Conservation (phyloP, 2,797 vertebrate genomes). For the Syngnathus rostellatus region DNA sequence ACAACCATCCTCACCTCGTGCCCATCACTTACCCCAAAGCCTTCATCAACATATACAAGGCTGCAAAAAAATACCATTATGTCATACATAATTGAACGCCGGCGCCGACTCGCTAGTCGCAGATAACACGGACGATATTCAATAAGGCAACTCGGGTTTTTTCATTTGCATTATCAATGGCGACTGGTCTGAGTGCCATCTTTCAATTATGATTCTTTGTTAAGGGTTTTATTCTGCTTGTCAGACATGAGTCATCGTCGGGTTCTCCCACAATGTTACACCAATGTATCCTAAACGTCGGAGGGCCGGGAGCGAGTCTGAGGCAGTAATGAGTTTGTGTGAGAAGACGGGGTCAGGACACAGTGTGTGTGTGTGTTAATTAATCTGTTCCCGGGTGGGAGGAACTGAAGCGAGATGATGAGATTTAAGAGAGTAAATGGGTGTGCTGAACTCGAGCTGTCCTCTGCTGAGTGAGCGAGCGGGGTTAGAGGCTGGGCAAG, state of each 20-base stretch:
- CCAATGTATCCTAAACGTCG: slow-evolving; percentile 67
- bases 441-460: slow-evolving; percentile 69
- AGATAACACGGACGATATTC: slow-evolving; percentile 45
- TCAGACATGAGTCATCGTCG: slow-evolving; percentile 66
- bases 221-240: slow-evolving; percentile 67
- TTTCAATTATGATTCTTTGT: slow-evolving; percentile 72
- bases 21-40: slow-evolving; percentile 48
- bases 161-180: slow-evolving; percentile 67
- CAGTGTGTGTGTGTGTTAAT: slow-evolving; percentile 75
- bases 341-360: slow-evolving; percentile 72
- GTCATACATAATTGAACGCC: slow-evolving; percentile 35
- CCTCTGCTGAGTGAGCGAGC: slow-evolving; percentile 66
- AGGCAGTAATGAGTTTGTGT: slow-evolving; percentile 73
- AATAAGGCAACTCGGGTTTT: slow-evolving; percentile 45
- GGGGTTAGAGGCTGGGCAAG: slow-evolving; percentile 68
- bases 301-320: slow-evolving; percentile 66
- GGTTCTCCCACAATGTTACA: slow-evolving; percentile 62
- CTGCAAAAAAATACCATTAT: slow-evolving; percentile 1
- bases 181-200: slow-evolving; percentile 59
- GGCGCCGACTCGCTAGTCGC: slow-evolving; percentile 26
- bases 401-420: slow-evolving; percentile 76
- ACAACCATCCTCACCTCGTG: slow-evolving; percentile 49
- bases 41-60: slow-evolving; percentile 50
- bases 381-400: slow-evolving; percentile 75
- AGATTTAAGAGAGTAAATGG: slow-evolving; percentile 76